Base-by-base conservation (phyloP, 37 sponge, comb jelly and placozoan genomes). In the Geodia barretti region DNA sequence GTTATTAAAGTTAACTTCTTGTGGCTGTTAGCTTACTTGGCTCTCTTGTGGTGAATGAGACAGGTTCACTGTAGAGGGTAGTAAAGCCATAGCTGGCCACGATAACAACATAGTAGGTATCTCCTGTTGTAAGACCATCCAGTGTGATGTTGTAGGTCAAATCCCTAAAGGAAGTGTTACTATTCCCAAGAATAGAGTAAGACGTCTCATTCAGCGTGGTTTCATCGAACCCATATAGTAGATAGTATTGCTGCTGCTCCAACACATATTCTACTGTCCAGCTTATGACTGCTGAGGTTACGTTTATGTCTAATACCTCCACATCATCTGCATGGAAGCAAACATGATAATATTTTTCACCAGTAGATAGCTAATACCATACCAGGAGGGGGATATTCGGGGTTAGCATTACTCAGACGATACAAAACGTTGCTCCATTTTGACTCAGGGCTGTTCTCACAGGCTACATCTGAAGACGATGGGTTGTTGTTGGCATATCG, bases 391-490 rank as follows among this genome's bases (percentile, higher is more conserved):
- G 54, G 54, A 47, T 47, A 47, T 47, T 47, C 54, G 11, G 54
- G 54, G 14, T 14, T 47, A 14, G 7, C 72, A 72, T 35, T 8
- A 32, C 84, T 83, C 34, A 83, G 54, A n/a, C 62, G 28, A 62
- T 75, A 83, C 37, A 83, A 35, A 35, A 83, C 40, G 43, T 83
- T 83, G 40, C 63, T 75, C 72, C 72, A 72, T 20, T 35, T 28
- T 24, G 68, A 61, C 2, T 60, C 47, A 29, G 43, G 68, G 21
- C 21, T 64, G 54, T 83, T 83, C 21, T 14, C 28, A 25, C 84
- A 83, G 24, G 73, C 76, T 9, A 83, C 39, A 28, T 23, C 58
- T 17, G 54, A 47, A 28, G 84, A 75, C 20, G 42, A n/a, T 20
- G 75, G 75, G 35, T 83, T 54, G 54, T 83, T 83, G 17, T 11